phyloP scores from a whole-genome alignment of 2,797 vertebrate species.

The Danionella dracula region DNA sequence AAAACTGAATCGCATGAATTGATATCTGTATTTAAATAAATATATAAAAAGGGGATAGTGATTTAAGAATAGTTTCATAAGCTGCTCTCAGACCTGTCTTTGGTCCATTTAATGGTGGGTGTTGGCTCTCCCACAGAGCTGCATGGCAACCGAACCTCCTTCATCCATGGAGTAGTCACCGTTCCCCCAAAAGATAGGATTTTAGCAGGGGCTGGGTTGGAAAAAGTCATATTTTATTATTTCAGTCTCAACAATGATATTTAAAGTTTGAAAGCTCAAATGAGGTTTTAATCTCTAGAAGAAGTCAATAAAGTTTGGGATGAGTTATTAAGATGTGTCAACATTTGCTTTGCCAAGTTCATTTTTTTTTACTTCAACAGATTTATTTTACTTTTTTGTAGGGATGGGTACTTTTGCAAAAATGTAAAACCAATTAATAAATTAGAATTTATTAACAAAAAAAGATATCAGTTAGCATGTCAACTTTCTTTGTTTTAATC shows the following conservation, averaged over 20 bases:
- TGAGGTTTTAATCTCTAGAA: background rate
- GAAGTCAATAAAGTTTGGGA: background rate
- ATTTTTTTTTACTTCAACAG: no score
- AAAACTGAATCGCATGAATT: no score
- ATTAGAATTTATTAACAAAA: no score
- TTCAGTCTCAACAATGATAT: background rate
- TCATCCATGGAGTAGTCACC: slow-evolving; percentile 97
- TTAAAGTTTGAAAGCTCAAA: background rate
- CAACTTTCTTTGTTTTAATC: no score
- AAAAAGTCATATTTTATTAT: background rate
- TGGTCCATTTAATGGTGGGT: slow-evolving; percentile 94
- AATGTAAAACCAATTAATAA: no score
- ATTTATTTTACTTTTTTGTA: no score
- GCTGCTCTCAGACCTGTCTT: slow-evolving; percentile 83
- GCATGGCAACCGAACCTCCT: slow-evolving; percentile 90
- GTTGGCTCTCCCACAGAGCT: slow-evolving; percentile 91
- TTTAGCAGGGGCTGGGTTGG: slow-evolving; percentile 83
- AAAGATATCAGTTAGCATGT: no score
- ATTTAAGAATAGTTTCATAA: no score
- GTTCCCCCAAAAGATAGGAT: slow-evolving; percentile 96
- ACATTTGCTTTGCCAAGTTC: no score
- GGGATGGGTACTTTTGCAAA: no score
- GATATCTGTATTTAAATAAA: no score
- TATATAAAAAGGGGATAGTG: no score
- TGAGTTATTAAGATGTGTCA: background rate